phyloP scores from a whole-genome alignment of 2,888 invertebrate species.

The Crossocerus cetratus region DNA sequence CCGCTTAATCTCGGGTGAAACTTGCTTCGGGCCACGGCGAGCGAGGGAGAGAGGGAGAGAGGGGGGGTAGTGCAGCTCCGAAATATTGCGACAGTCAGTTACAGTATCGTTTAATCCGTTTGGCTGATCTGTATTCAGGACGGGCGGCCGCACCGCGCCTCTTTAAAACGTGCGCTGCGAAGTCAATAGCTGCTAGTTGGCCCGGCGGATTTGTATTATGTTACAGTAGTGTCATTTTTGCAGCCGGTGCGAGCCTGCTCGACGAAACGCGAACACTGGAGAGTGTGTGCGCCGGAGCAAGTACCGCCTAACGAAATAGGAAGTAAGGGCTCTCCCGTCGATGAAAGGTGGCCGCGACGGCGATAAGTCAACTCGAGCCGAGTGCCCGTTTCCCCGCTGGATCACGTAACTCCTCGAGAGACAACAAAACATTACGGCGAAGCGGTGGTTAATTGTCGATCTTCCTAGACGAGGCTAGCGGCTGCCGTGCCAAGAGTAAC shows the following conservation, averaged over 20 bases:
- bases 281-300: no score
- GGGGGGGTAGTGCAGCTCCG: slow-evolving; percentile 21
- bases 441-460: not conserved
- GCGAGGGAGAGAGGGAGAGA: no score
- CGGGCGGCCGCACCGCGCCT: slow-evolving; percentile 46
- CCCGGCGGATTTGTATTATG: not conserved
- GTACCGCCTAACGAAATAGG: no score
- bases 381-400: no score
- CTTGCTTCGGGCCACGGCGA: slow-evolving; percentile 29
- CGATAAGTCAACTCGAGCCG: no score
- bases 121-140: slow-evolving; percentile 60
- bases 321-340: no score
- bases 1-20: slow-evolving; percentile 29
- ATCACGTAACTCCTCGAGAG: no score
- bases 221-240: no score
- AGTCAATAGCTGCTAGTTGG: slow-evolving; percentile 21
- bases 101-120: slow-evolving; percentile 43
- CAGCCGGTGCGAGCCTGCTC: no score
- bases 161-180: slow-evolving; percentile 41
- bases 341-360: no score
- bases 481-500: slow-evolving; percentile 27
- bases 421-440: not conserved
- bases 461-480: slow-evolving; percentile 13
- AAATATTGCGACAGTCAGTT: slow-evolving; percentile 29
- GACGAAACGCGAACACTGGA: no score